Conservation (phyloP, 2,888 invertebrate genomes). For the Tiphia femorata region DNA sequence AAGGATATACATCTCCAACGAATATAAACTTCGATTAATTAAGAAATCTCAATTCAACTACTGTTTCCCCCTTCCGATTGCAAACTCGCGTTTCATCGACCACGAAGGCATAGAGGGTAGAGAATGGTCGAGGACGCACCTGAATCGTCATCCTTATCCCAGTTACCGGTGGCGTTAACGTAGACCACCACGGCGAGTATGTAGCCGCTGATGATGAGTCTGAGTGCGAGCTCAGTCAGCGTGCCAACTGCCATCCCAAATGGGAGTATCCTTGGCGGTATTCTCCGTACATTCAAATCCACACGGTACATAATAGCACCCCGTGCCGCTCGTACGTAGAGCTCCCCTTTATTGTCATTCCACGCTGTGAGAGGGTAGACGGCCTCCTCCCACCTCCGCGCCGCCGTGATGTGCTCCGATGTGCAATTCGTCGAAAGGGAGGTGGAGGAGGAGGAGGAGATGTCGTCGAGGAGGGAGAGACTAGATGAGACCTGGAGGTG, state of each 20-base stretch:
- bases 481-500: neutral
- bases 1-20: too few relatives aligned
- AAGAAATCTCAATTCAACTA: too few relatives aligned
- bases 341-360: constrained; percentile 54
- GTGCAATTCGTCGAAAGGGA: constrained; percentile 23
- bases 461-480: constrained; percentile 1
- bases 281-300: constrained; percentile 39
- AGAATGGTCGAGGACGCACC: constrained; percentile 49
- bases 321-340: constrained; percentile 39
- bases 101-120: too few relatives aligned
- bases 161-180: constrained; percentile 59
- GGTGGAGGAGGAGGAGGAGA: neutral
- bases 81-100: too few relatives aligned
- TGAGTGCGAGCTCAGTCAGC: constrained; percentile 52
- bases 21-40: too few relatives aligned
- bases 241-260: constrained; percentile 62
- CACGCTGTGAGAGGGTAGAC: constrained; percentile 41
- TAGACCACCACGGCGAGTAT: constrained; percentile 55
- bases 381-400: constrained; percentile 24
- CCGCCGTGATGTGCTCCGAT: constrained; percentile 31
- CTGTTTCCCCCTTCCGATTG: too few relatives aligned
- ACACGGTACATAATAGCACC: constrained; percentile 49
- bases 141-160: constrained; percentile 64
- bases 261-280: constrained; percentile 29
- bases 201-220: constrained; percentile 56